Conservation (phyloP, 2,113 vertebrate genomes). For the Clarias gariepinus region DNA sequence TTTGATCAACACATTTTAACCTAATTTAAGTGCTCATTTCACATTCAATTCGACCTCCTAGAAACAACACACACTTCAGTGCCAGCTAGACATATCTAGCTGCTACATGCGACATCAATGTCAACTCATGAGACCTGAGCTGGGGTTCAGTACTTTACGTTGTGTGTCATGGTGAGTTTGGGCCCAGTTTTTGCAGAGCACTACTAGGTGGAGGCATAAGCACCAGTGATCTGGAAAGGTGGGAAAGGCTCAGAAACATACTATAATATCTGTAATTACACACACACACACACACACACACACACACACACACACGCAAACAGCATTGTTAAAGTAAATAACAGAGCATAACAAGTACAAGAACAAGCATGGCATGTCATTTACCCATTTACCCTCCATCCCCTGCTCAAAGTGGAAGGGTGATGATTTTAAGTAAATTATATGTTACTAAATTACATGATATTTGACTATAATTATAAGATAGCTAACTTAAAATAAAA, state of each 20-base stretch:
- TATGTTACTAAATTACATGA: slow-evolving; percentile 8
- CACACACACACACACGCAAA: not conserved
- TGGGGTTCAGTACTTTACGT: not conserved
- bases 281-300: slow-evolving; percentile 9
- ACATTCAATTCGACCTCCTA: not conserved
- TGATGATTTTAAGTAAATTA: not conserved
- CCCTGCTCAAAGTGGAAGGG: slow-evolving; percentile 4
- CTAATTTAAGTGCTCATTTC: not conserved
- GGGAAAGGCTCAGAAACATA: slow-evolving; percentile 21
- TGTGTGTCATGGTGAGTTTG: not conserved
- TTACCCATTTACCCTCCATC: slow-evolving; percentile 23
- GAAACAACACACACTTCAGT: not conserved
- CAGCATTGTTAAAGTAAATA: slow-evolving; percentile 43
- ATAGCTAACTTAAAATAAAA: not conserved
- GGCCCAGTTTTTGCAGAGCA: not conserved
- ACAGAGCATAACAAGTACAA: slow-evolving; percentile 43
- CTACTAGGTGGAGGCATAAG: slow-evolving; percentile 25
- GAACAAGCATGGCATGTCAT: slow-evolving; percentile 29
- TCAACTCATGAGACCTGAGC: not conserved
- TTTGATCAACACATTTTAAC: not conserved
- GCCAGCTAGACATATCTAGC: not conserved
- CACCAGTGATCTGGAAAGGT: not conserved
- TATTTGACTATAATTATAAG: slow-evolving; percentile 3
- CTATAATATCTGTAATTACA: slow-evolving; percentile 40
- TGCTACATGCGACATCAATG: not conserved